These are phyloP conservation scores for Scartelaos histophorus DNA, from an alignment of 2,113 vertebrate species.

Conservation along the genomic window DNA sequence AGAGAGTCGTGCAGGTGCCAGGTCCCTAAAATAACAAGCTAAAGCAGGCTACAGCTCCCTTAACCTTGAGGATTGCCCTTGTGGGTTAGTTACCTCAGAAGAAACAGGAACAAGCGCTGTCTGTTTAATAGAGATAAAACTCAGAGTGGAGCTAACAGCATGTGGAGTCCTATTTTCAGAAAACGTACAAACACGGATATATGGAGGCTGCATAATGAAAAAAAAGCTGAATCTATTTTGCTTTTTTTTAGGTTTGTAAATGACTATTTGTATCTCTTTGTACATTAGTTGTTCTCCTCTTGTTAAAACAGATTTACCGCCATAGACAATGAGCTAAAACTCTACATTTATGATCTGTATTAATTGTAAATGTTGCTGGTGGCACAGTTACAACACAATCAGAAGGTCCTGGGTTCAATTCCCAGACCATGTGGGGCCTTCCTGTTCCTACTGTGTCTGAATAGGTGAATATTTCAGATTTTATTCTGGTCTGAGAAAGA, in stretches of 20 bases:
- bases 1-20: not conserved
- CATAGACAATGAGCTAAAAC: not conserved
- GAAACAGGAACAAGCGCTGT: not conserved
- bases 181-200: not conserved
- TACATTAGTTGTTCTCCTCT: not conserved
- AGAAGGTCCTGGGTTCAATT: not conserved
- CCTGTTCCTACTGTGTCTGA: too few species aligned
- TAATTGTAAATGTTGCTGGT: not conserved
- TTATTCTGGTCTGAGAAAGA: not conserved
- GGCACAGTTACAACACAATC: not conserved
- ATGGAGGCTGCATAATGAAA: not conserved
- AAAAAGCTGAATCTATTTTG: not conserved
- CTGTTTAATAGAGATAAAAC: constrained; percentile 5
- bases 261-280: too few species aligned
- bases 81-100: not conserved
- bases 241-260: not conserved
- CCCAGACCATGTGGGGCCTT: too few species aligned
- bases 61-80: constrained; percentile 10
- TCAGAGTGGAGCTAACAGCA: not conserved
- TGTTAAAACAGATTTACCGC: not conserved
- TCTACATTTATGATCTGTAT: not conserved
- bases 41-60: not conserved
- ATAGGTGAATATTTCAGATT: too few species aligned
- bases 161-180: constrained; percentile 1
- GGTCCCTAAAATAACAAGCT: not conserved